Conservation (phyloP, 2,888 invertebrate species). For the Athetis lepigone region DNA sequence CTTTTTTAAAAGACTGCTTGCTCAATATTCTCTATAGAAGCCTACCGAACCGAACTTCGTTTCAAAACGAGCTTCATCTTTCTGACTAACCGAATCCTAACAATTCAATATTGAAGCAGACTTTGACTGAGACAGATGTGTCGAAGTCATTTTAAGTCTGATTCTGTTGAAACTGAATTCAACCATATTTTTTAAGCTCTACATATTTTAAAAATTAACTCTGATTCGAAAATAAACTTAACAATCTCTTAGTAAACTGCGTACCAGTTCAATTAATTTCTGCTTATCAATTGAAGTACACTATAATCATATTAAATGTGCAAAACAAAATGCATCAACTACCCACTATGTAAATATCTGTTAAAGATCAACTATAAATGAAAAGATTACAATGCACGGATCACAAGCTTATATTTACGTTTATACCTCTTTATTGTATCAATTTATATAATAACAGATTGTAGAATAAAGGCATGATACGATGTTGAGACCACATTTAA, state of each 20-base stretch:
- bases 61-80: too few species aligned
- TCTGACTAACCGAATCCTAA: too few species aligned
- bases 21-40: too few species aligned
- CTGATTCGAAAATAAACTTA: constrained; percentile 2
- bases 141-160: too few species aligned
- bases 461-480: constrained; percentile 13
- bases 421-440: constrained; percentile 38
- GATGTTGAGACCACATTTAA: constrained; percentile 14
- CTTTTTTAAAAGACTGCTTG: too few species aligned
- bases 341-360: constrained; percentile 39
- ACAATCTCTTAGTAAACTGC: background rate
- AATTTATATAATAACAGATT: constrained; percentile 50
- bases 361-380: constrained; percentile 42
- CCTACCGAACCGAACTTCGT: too few species aligned
- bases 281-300: constrained; percentile 5
- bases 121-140: too few species aligned
- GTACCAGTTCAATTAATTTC: constrained; percentile 20
- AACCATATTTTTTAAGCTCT: too few species aligned
- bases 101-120: too few species aligned
- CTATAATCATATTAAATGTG: constrained; percentile 39
- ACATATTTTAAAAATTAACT: background rate
- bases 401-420: constrained; percentile 31
- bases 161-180: too few species aligned
- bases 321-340: constrained; percentile 30
- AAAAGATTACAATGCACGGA: constrained; percentile 55